A percentile compares a stretch with the other conserved stretches of the same genome.
Evolutionary conservation across 2,888 invertebrate genomes (phyloP).

Genomic region (Chirona hameri): DNA sequence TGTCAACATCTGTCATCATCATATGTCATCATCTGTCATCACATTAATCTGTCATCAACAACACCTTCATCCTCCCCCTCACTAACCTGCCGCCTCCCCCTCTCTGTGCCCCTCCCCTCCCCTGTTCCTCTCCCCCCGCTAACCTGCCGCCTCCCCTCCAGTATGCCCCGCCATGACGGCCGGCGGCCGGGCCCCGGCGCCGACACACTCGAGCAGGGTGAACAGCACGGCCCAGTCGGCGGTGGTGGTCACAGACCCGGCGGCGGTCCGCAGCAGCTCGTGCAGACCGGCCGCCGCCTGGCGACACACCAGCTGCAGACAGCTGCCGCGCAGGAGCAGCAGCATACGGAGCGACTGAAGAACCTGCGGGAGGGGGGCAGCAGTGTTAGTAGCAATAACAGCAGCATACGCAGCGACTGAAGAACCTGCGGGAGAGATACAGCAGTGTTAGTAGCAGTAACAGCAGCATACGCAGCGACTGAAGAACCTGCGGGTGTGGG

Average conservation of each 20-base stretch:
- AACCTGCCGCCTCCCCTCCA: slow-evolving; percentile 38
- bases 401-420: slow-evolving; percentile 67
- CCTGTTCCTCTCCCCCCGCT: slow-evolving; percentile 41
- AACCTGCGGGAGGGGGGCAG: slow-evolving; percentile 49
- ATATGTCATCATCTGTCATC: no score
- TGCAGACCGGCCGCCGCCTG: slow-evolving; percentile 91
- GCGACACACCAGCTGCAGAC: slow-evolving; percentile 66
- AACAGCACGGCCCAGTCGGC: slow-evolving; percentile 96
- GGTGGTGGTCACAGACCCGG: slow-evolving; percentile 91
- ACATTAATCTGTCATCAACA: no score
- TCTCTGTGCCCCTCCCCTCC: not conserved
- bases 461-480: no score
- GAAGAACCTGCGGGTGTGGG: no score
- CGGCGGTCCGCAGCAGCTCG: slow-evolving; percentile 87
- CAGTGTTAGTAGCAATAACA: no score
- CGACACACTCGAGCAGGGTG: slow-evolving; percentile 85
- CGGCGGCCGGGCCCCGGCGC: slow-evolving; percentile 73
- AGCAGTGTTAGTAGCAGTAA: no score
- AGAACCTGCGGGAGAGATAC: slow-evolving; percentile 54
- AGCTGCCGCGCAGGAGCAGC: slow-evolving; percentile 65
- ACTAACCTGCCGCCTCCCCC: no score
- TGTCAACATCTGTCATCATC: no score
- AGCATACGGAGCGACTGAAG: slow-evolving; percentile 76
- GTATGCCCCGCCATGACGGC: slow-evolving; percentile 41
- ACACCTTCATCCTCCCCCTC: no score